phyloP scores from a whole-genome alignment of 2,113 vertebrate species.

The Lanius collurio region DNA sequence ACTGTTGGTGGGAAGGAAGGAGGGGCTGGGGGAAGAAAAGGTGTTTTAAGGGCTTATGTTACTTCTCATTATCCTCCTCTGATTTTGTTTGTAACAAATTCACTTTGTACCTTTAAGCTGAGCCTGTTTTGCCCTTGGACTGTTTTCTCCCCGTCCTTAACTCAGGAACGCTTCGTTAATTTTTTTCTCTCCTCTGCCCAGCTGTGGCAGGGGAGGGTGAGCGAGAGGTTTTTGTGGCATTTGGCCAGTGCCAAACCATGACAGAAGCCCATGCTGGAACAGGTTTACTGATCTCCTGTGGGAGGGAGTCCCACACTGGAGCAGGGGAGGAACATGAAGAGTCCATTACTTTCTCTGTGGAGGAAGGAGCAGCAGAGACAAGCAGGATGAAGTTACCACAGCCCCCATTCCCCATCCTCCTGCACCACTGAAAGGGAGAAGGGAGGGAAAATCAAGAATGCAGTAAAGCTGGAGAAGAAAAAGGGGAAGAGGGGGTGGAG shows the following conservation, averaged over 20 bases:
- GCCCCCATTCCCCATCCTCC: background rate
- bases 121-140: background rate
- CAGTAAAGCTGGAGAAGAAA: background rate
- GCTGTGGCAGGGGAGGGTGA: background rate
- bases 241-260: background rate
- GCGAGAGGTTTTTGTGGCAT: background rate
- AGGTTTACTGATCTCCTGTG: background rate
- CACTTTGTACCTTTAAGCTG: background rate
- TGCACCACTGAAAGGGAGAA: no score
- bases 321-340: background rate
- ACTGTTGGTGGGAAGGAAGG: background rate
- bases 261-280: background rate
- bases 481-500: no score
- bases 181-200: background rate
- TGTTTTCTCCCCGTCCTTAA: background rate
- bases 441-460: background rate
- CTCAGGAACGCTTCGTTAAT: background rate
- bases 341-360: background rate
- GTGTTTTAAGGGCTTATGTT: background rate
- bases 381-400: background rate
- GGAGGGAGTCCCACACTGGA: background rate
- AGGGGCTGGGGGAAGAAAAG: background rate
- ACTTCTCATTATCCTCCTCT: background rate
- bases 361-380: background rate
- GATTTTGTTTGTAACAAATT: background rate